Conservation (phyloP, 1,140 invertebrate genomes). For the Drosophila gunungcola region DNA sequence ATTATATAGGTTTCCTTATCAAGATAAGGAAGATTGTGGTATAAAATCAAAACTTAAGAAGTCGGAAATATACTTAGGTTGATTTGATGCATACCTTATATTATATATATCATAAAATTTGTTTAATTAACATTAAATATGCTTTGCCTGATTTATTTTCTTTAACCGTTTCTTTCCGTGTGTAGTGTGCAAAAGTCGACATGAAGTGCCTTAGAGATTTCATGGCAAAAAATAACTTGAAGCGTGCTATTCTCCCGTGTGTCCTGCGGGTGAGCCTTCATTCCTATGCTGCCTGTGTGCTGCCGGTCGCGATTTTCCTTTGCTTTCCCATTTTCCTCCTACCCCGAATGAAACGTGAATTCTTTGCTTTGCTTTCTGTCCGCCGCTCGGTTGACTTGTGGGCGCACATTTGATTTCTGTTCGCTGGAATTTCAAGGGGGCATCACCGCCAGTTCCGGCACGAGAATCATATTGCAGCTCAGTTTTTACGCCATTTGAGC, state of each 20-base stretch:
- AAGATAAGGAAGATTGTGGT: too few species aligned
- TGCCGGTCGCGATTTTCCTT: constrained; percentile 60
- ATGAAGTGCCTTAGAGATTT: constrained; percentile 66
- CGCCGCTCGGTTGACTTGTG: constrained; percentile 56
- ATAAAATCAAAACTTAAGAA: too few species aligned
- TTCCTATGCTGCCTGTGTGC: constrained; percentile 75
- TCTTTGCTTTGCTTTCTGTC: constrained; percentile 47
- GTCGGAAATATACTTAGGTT: too few species aligned
- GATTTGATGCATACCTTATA: too few species aligned
- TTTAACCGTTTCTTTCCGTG: constrained; percentile 1
- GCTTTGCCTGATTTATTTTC: not conserved
- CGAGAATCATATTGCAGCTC: constrained; percentile 38
- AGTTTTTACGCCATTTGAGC: constrained; percentile 66
- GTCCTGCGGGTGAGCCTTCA: constrained; percentile 50
- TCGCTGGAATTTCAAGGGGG: constrained; percentile 38
- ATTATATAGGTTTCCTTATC: too few species aligned
- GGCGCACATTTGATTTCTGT: constrained; percentile 72
- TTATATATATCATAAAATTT: too few species aligned
- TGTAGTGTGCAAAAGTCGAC: constrained; percentile 45
- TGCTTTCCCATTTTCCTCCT: constrained; percentile 27
- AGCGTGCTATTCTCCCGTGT: constrained; percentile 48
- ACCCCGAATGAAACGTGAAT: constrained; percentile 35
- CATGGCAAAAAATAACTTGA: constrained; percentile 66
- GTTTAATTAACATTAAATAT: too few species aligned
- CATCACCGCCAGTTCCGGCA: constrained; percentile 28